Evolutionary conservation across 2,888 invertebrate species (phyloP).

Genomic region (Dasysyrphus tricinctus): DNA sequence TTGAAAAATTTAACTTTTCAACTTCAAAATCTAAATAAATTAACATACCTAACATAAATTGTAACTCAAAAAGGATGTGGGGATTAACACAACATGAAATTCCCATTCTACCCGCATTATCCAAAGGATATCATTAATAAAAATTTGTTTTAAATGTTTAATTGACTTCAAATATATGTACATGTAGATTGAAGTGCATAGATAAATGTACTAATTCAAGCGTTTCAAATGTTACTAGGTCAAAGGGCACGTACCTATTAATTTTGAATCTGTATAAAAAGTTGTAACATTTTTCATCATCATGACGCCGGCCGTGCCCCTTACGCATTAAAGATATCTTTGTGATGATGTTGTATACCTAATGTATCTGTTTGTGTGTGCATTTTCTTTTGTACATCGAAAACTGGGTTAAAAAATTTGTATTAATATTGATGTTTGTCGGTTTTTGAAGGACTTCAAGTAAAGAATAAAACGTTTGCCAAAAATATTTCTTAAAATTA

Average conservation of each 20-base stretch:
- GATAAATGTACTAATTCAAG: not conserved
- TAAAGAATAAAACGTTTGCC: not conserved
- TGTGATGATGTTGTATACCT: no score
- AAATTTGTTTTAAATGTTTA: conserved; percentile 3
- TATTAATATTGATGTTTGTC: conserved; percentile 15
- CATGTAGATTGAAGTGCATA: not conserved
- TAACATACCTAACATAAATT: no score
- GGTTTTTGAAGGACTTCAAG: not conserved
- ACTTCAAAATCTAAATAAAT: not conserved
- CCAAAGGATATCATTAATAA: not conserved
- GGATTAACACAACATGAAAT: no score
- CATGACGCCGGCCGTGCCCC: not conserved
- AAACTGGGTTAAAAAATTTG: conserved; percentile 1
- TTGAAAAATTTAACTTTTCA: not conserved
- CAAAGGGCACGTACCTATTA: not conserved
- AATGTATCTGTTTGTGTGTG: not conserved
- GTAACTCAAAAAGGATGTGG: no score
- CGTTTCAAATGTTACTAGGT: not conserved
- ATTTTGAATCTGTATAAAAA: conserved; percentile 5
- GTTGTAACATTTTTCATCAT: conserved; percentile 8
- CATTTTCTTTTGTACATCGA: not conserved
- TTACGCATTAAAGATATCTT: no score
- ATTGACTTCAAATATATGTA: not conserved
- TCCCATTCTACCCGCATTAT: not conserved
- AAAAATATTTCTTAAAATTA: not conserved